Conservation (phyloP, 1,140 invertebrate species). For the Triops cancriformis region DNA sequence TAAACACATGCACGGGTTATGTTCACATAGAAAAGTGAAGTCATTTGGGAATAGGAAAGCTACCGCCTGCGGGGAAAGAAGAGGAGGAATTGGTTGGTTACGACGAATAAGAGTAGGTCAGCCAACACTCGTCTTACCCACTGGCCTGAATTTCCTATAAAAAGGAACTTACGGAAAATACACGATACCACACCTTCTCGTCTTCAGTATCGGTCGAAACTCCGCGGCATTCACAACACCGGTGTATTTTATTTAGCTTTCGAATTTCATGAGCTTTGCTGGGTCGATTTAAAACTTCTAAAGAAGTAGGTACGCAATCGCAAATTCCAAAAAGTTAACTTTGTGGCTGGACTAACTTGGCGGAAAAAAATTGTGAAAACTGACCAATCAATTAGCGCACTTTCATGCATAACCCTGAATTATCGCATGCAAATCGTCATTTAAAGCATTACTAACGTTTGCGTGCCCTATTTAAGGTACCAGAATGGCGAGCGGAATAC, state of each 20-base stretch:
- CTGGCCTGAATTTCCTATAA: constrained; percentile 10
- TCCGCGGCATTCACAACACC: background rate
- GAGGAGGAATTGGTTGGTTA: background rate
- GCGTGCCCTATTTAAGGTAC: background rate
- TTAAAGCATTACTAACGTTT: background rate
- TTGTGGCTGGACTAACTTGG: too few relatives aligned
- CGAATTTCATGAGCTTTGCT: background rate
- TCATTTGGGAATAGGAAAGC: background rate
- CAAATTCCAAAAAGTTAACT: too few relatives aligned
- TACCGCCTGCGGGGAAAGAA: background rate
- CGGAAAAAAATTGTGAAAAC: too few relatives aligned
- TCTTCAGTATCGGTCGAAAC: background rate
- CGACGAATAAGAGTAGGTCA: constrained; percentile 3
- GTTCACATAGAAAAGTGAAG: background rate
- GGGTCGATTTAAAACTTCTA: too few relatives aligned
- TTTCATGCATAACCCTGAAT: too few relatives aligned
- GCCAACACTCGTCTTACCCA: background rate
- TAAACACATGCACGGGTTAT: background rate
- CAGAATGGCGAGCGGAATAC: background rate
- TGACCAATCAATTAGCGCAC: too few relatives aligned
- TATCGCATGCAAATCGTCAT: too few relatives aligned
- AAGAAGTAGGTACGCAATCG: too few relatives aligned
- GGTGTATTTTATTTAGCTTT: background rate
- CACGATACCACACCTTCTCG: background rate
- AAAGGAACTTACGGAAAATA: constrained; percentile 7